Evolutionary conservation across 2,113 vertebrate genomes (phyloP).

Genomic region (Lutjanus erythropterus): DNA sequence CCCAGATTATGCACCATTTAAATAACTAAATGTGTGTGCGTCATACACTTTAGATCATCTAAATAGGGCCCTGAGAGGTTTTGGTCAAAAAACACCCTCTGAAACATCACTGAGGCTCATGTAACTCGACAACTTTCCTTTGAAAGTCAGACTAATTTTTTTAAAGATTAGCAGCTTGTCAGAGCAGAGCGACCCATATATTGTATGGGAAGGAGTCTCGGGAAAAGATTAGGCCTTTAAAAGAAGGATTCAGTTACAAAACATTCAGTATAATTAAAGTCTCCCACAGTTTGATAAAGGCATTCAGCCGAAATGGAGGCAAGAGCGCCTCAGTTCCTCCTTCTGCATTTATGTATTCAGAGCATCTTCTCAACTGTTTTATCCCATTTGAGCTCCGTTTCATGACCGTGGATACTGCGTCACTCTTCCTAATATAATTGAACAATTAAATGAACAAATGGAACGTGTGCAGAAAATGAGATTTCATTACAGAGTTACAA

Average conservation of each 20-base stretch:
- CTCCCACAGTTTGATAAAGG: slow-evolving; percentile 38
- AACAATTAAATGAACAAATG: slow-evolving; percentile 42
- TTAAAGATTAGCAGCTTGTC: slow-evolving; percentile 38
- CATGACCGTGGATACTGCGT: background rate
- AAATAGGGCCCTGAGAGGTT: too few relatives aligned
- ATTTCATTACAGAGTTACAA: slow-evolving; percentile 22
- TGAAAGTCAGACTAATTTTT: slow-evolving; percentile 25
- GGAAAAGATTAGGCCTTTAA: slow-evolving; percentile 51
- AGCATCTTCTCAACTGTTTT: slow-evolving; percentile 14
- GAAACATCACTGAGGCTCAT: background rate
- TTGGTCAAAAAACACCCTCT: background rate
- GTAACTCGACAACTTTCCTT: background rate
- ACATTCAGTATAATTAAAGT: slow-evolving; percentile 45
- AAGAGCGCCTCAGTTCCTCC: background rate
- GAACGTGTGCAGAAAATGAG: slow-evolving; percentile 21
- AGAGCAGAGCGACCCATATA: slow-evolving; percentile 11
- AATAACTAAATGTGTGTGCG: too few relatives aligned
- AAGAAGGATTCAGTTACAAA: slow-evolving; percentile 53
- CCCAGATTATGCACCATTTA: too few relatives aligned
- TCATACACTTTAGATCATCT: too few relatives aligned
- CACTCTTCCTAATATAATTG: slow-evolving; percentile 1
- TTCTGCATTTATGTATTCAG: slow-evolving; percentile 31
- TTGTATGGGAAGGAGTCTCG: slow-evolving; percentile 24
- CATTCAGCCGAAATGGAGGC: slow-evolving; percentile 15
- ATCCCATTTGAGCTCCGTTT: slow-evolving; percentile 9